Base-by-base conservation (phyloP, 1,140 invertebrate genomes). In the Cydia fagiglandana region DNA sequence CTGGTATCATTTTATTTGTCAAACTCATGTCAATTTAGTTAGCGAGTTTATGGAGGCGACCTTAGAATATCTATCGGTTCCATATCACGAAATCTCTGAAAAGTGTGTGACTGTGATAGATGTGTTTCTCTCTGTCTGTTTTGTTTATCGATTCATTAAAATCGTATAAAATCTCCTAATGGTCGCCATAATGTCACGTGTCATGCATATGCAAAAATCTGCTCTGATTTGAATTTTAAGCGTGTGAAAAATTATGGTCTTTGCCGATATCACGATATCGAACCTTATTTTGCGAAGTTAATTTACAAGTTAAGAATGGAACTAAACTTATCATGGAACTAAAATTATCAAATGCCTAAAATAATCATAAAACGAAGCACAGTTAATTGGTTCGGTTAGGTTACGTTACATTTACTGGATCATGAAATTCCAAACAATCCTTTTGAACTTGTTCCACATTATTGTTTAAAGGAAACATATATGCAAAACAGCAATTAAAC, bases 131-230 rank as follows among this genome's bases (percentile, higher is more conserved):
- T n/a, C n/a, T n/a, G n/a, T n/a, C n/a, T n/a, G 66, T 17, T 20
- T 68, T 70, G 66, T 70, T 70, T 41, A 70, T 41, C 10, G 30
- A 70, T 45, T 70, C 30, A 70, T 70, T 70, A 17, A 70, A 70
- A 70, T n/a, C 34, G 24, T 41, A 70, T 70, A 70, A 68, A 68
- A 68, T 28, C 34, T 15, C 24, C 66, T 41, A 70, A 70, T 41
- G 38, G 34, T n/a, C 13, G 50, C 50, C 50, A 53, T 30, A 68
- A 34, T 28, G 28, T 34, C 64, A 28, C 66, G n/a, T 70, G 4
- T 70, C 66, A 45, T 45, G 6, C 66, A 70, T 70, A 70, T 70
- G 66, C 66, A 41, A 70, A 70, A 41, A 15, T 38, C 24, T 15
- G 64, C 7, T 34, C 64, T 13, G 15, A 38, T 68, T 38, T 20